phyloP scores from a whole-genome alignment of 2,888 invertebrate genomes.

The Heteromyza rotundicornis region DNA sequence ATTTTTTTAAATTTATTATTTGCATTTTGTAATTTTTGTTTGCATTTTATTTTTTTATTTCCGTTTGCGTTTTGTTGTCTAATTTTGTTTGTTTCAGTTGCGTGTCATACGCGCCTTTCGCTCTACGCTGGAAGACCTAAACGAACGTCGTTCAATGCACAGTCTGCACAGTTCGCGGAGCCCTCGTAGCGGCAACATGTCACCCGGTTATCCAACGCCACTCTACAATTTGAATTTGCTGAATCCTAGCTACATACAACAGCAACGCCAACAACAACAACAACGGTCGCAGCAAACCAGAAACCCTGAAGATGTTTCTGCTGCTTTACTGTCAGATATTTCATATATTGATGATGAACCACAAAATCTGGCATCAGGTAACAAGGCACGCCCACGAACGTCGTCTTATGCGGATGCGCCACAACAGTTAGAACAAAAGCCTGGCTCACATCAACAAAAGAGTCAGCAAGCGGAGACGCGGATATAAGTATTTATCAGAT shows the following conservation, averaged over 20 bases:
- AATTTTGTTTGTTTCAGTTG: conserved; percentile 81
- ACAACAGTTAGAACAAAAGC: conserved; percentile 58
- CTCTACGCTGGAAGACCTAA: conserved; percentile 98
- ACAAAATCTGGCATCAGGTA: background rate
- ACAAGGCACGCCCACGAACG: conserved; percentile 34
- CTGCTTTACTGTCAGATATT: conserved; percentile 68
- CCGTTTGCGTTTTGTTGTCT: conserved; percentile 52
- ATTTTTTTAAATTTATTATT: background rate
- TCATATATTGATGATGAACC: conserved; percentile 74
- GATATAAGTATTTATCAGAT: conserved; percentile 38
- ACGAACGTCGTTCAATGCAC: conserved; percentile 98
- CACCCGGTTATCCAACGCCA: conserved; percentile 50
- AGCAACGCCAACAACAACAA: conserved; percentile 40
- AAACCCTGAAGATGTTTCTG: conserved; percentile 19
- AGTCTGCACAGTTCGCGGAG: conserved; percentile 93
- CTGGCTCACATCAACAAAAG: conserved; percentile 24
- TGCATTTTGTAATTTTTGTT: conserved; percentile 20
- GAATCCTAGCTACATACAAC: conserved; percentile 46
- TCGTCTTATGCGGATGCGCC: conserved; percentile 17
- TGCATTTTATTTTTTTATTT: conserved; percentile 38
- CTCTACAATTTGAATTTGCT: conserved; percentile 55
- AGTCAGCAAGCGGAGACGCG: conserved; percentile 45
- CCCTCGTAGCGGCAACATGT: conserved; percentile 73
- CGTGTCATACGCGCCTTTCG: conserved; percentile 99
- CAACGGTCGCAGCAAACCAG: conserved; percentile 21